Evolutionary conservation across 2,113 vertebrate species (phyloP).

Genomic region (Chrysochloris asiatica): DNA sequence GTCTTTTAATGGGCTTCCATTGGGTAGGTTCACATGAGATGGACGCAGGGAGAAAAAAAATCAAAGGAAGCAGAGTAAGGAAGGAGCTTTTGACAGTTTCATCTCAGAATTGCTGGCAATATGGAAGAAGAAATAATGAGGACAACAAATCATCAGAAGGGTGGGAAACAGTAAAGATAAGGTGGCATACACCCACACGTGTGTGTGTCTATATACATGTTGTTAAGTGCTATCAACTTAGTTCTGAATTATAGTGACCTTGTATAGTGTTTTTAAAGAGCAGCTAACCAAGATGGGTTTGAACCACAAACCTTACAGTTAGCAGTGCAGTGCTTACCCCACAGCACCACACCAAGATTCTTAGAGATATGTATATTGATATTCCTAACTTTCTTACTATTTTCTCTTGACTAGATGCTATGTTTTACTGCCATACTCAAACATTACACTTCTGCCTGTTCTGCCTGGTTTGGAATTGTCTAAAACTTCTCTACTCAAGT

Average conservation of each 20-base stretch:
- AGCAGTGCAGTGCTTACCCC: too few species aligned
- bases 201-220: too few species aligned
- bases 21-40: slow-evolving; percentile 56
- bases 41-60: background rate
- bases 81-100: background rate
- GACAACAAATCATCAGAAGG: slow-evolving; percentile 41
- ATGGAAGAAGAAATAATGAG: slow-evolving; percentile 47
- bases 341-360: too few species aligned
- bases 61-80: background rate
- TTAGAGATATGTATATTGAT: too few species aligned
- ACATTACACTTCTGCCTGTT: background rate
- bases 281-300: too few species aligned
- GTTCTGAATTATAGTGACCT: too few species aligned
- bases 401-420: background rate
- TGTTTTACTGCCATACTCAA: background rate
- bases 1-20: slow-evolving; percentile 61
- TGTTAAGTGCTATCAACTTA: too few species aligned
- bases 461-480: background rate
- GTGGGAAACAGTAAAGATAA: background rate
- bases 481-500: slow-evolving; percentile 47
- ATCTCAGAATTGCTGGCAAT: background rate
- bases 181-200: slow-evolving; percentile 31
- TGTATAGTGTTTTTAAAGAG: too few species aligned
- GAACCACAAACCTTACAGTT: too few species aligned
- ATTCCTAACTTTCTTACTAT: background rate